phyloP scores from a whole-genome alignment of 2,888 invertebrate species.

The Agriopis aurantiaria region DNA sequence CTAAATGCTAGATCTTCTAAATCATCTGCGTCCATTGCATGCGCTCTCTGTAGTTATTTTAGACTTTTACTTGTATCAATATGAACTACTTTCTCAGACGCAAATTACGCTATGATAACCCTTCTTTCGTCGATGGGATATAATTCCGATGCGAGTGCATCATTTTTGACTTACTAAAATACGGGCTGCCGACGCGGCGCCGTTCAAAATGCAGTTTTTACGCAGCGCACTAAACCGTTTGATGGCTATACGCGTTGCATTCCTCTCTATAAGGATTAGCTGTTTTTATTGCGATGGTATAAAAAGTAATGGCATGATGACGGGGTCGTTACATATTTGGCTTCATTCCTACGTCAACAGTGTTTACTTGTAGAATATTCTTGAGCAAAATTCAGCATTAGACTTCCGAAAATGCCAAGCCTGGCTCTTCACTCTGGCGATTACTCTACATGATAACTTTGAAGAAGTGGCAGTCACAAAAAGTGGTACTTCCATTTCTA shows the following conservation, averaged over 20 bases:
- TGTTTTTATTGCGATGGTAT: slow-evolving; percentile 19
- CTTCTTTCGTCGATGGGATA: slow-evolving; percentile 51
- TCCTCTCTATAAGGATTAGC: slow-evolving; percentile 30
- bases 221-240: slow-evolving; percentile 69
- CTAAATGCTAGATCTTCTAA: background rate
- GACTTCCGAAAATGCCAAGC: background rate
- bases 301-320: slow-evolving; percentile 17
- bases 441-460: background rate
- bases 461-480: background rate
- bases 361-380: background rate
- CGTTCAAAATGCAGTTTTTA: slow-evolving; percentile 74
- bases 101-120: slow-evolving; percentile 1
- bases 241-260: slow-evolving; percentile 38
- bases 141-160: slow-evolving; percentile 63
- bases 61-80: background rate
- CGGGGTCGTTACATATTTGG: slow-evolving; percentile 16
- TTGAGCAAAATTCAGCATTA: background rate
- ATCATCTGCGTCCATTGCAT: background rate
- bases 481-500: background rate
- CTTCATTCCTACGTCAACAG: background rate
- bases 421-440: background rate
- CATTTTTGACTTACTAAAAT: slow-evolving; percentile 76
- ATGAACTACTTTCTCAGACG: background rate
- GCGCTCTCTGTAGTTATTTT: background rate
- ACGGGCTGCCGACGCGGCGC: slow-evolving; percentile 62